Percentiles rank a stretch among this genome's conserved stretches.
These are phyloP conservation scores for Xiphorhynchus erythropygius DNA, from an alignment of 2,797 vertebrate species.

Conservation along the genomic window DNA sequence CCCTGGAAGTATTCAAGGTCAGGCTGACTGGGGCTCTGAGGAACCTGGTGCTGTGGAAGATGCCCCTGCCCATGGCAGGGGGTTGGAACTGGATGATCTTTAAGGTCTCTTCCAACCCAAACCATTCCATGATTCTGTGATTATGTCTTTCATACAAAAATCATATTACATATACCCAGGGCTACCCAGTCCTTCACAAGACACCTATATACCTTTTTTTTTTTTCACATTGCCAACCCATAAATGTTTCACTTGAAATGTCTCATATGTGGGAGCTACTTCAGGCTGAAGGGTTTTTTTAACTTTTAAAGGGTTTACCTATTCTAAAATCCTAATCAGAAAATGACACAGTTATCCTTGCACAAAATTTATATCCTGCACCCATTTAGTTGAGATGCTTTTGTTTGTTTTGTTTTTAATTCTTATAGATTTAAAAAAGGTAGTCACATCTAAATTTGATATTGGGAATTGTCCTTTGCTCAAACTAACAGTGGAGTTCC, in stretches of 20 bases:
- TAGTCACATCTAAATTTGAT: neutral
- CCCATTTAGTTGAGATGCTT: neutral
- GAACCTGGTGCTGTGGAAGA: neutral
- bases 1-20: neutral
- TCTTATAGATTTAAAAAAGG: neutral
- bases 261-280: neutral
- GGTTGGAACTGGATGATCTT: neutral
- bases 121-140: neutral
- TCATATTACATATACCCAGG: fast-evolving
- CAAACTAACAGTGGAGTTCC: neutral
- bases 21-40: neutral
- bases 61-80: neutral
- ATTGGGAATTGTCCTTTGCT: neutral
- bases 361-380: neutral
- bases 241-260: neutral
- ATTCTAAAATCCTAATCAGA: neutral
- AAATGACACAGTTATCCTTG: neutral
- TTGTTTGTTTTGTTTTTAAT: neutral
- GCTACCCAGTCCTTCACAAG: neutral
- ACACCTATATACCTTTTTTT: too few relatives aligned
- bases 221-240: neutral
- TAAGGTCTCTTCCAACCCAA: neutral
- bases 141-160: neutral
- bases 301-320: neutral
- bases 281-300: neutral